Base-by-base conservation (phyloP, 2,888 invertebrate genomes). In the Polyploca ridens region DNA sequence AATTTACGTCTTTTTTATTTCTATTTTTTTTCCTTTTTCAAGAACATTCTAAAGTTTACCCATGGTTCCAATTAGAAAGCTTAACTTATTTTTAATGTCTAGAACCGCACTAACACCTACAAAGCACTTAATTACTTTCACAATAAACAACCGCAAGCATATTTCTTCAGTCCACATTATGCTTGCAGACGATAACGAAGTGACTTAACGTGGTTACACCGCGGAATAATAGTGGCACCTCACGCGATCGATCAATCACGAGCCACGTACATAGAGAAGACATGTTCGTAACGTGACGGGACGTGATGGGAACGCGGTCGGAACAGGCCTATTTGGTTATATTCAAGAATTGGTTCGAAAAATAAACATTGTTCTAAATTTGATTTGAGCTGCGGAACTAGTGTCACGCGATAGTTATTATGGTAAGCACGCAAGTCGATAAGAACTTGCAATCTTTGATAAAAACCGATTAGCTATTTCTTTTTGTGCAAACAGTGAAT, bases 211-310 rank as follows among this genome's bases (percentile, higher is more conserved):
- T 16, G 35, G 59, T 59, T 35, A 38, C 38, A 14, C 11, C 27
- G n/a, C 1, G 46, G n/a, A 60, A 16, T 60, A 60, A 64, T 61
- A 61, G 64, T 60, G 33, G 19, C 27, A 4, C 4, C n/a, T 14
- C 64, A 54, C 60, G 54, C 54, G 54, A 58, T 19, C 38, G 27
- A 64, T 61, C 54, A 54, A 44, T 27, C 41, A 44, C 61, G 60
- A 3, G 60, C 38, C 54, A 60, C 14, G 41, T 57, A 13, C 59
- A 27, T 10, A 60, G 1, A 3, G 33, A 35, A n/a, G 38, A 16
- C 16, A n/a, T 4, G 16, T 61, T 13, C 27, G 11, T 10, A 60
- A 41, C 8, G 14, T 35, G 10, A 59, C 59, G 35, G 35, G 10
- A 59, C 59, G 59, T 16, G 35, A 59, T 38, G 59, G 38, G 13